Evolutionary conservation across 2,113 vertebrate genomes (phyloP).

Genomic region (Mionectes macconnelli): DNA sequence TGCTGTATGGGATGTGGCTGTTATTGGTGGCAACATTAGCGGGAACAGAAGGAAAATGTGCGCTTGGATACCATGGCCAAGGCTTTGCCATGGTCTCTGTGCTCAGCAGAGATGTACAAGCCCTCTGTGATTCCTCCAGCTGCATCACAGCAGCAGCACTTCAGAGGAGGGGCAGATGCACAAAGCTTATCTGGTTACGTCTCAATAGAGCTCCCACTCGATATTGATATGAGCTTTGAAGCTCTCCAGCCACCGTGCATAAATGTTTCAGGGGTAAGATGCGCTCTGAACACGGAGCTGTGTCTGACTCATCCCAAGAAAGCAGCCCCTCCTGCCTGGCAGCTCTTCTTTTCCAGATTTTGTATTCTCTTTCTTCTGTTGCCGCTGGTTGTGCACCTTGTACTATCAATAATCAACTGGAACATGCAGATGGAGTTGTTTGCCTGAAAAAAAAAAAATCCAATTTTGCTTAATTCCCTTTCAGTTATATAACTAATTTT

Average conservation of each 20-base stretch:
- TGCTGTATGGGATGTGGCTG: background rate
- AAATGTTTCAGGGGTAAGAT: constrained; percentile 16
- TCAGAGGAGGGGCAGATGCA: constrained; percentile 16
- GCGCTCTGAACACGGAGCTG: background rate
- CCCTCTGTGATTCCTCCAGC: background rate
- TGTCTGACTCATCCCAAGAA: background rate
- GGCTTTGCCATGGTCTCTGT: background rate
- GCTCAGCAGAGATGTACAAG: background rate
- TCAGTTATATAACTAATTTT: background rate
- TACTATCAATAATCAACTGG: background rate
- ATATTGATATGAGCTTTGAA: background rate
- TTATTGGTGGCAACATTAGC: background rate
- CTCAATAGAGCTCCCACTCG: background rate
- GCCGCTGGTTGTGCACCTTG: background rate
- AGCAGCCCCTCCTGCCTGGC: background rate
- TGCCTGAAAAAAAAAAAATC: background rate
- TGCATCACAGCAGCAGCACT: background rate
- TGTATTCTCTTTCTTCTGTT: background rate
- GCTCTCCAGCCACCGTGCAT: background rate
- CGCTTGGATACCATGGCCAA: background rate
- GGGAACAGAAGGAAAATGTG: constrained; percentile 29
- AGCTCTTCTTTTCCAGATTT: background rate
- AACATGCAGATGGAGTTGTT: background rate
- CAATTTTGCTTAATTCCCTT: background rate
- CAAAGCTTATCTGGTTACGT: background rate